phyloP scores from a whole-genome alignment of 2,888 invertebrate genomes.

The Abscondita cerata region DNA sequence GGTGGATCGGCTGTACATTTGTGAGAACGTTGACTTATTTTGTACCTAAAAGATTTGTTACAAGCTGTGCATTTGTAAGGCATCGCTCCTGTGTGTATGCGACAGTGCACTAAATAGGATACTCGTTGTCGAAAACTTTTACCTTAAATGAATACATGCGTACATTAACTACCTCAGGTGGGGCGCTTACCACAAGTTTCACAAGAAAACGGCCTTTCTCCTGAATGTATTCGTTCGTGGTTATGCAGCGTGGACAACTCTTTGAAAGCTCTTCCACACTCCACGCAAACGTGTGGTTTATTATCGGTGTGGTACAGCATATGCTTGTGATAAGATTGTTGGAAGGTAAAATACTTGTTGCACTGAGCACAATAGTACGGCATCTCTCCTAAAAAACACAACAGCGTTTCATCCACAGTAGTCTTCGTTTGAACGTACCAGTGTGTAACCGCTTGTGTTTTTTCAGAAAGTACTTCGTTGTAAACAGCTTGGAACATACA shows the following conservation, averaged over 20 bases:
- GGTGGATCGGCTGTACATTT: constrained; percentile 74
- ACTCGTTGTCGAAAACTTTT: constrained; percentile 88
- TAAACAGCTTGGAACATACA: constrained; percentile 83
- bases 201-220: constrained; percentile 86
- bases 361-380: constrained; percentile 84
- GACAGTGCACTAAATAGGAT: constrained; percentile 82
- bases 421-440: too few relatives aligned
- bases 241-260: constrained; percentile 87
- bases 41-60: constrained; percentile 82
- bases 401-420: too few relatives aligned
- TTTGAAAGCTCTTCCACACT: constrained; percentile 84
- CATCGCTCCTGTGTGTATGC: constrained; percentile 87
- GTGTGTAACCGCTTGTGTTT: constrained; percentile 88
- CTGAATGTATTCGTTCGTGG: constrained; percentile 84
- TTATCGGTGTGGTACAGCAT: constrained; percentile 86
- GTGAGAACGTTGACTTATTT: constrained; percentile 84
- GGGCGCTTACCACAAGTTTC: constrained; percentile 77
- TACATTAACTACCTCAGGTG: neutral
- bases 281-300: constrained; percentile 76
- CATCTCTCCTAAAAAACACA: constrained; percentile 81
- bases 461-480: constrained; percentile 88
- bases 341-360: constrained; percentile 86
- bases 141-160: constrained; percentile 60
- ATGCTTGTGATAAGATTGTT: constrained; percentile 90
- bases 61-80: constrained; percentile 85